Evolutionary conservation across 2,113 vertebrate species (phyloP).

Genomic region (Taxidea taxus): DNA sequence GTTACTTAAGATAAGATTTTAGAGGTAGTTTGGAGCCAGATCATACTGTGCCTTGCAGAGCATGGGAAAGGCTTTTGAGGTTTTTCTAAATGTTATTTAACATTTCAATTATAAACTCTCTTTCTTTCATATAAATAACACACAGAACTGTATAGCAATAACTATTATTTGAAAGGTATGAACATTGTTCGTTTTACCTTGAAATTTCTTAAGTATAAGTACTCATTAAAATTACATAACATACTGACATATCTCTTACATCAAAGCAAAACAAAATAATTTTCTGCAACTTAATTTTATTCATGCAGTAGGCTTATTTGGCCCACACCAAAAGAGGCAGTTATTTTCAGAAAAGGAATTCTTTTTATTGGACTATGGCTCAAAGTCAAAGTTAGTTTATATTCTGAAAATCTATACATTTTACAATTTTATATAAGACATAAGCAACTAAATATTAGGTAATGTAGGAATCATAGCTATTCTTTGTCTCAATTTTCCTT

Average conservation of each 20-base stretch:
- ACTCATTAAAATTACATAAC: not conserved
- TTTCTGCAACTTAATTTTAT: not conserved
- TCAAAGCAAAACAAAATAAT: not conserved
- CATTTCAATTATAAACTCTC: not conserved
- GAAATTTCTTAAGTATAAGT: not conserved
- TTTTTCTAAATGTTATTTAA: not conserved
- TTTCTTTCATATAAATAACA: not conserved
- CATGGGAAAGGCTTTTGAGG: not conserved
- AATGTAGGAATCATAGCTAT: not conserved
- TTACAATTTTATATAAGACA: not conserved
- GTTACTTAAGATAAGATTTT: not conserved
- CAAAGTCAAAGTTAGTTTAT: not conserved
- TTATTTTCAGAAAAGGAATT: not conserved
- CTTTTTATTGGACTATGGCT: not conserved
- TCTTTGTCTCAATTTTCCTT: not conserved
- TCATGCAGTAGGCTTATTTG: not conserved
- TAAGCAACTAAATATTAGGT: not conserved
- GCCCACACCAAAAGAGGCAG: not conserved
- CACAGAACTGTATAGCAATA: not conserved
- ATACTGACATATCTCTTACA: not conserved
- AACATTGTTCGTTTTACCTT: not conserved
- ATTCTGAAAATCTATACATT: not conserved
- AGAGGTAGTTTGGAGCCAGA: not conserved
- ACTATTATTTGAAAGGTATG: not conserved
- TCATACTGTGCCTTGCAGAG: not conserved